phyloP scores from a whole-genome alignment of 2,888 invertebrate species.

The Rotaria magnacalcarata region DNA sequence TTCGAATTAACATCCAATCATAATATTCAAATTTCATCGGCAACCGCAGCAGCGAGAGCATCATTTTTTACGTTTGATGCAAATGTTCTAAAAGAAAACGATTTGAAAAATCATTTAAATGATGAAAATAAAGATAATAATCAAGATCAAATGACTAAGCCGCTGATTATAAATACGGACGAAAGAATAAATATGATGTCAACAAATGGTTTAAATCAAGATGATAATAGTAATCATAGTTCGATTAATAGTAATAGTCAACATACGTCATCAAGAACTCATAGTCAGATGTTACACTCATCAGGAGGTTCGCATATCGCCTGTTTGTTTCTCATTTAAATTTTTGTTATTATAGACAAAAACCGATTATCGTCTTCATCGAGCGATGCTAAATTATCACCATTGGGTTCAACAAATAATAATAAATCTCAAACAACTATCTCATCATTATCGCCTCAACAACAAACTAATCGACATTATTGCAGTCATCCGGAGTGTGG shows the following conservation, averaged over 20 bases:
- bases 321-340: not conserved
- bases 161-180: not conserved
- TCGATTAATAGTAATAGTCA: slow-evolving; percentile 17
- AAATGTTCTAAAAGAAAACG: not conserved
- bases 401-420: slow-evolving; percentile 2
- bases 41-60: not conserved
- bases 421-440: not conserved
- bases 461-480: not conserved
- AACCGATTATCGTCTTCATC: slow-evolving; percentile 8
- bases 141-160: not conserved
- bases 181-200: not conserved
- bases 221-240: slow-evolving; percentile 29
- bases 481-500: not conserved
- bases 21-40: not conserved
- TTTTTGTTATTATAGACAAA: not conserved
- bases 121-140: slow-evolving; percentile 8
- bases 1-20: not conserved
- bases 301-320: not conserved
- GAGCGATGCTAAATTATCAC: not conserved
- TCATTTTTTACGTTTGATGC: slow-evolving; percentile 17
- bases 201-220: not conserved
- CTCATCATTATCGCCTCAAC: not conserved
- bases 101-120: slow-evolving; percentile 5
- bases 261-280: not conserved
- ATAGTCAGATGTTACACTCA: not conserved